These are phyloP conservation scores for Laspeyria flexula DNA, from an alignment of 2,888 invertebrate genomes.

Conservation along the genomic window DNA sequence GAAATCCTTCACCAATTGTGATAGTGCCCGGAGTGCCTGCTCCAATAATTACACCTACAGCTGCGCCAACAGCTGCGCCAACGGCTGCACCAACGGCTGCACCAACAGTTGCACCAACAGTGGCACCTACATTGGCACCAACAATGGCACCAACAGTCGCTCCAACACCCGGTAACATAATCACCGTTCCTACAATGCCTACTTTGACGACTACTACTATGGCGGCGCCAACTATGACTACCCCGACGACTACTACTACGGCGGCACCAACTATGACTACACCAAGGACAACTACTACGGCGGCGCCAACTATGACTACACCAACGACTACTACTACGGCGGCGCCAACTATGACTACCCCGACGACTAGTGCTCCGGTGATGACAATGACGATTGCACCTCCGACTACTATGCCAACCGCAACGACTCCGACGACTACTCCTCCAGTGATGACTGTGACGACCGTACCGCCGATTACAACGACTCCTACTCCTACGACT, in stretches of 20 bases:
- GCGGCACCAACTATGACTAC: constrained; percentile 24
- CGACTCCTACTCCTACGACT: constrained; percentile 27
- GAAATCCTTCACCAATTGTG: constrained; percentile 64
- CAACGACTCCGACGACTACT: constrained; percentile 13
- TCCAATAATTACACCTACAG: constrained; percentile 73
- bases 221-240: constrained; percentile 21
- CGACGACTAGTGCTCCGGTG: constrained; percentile 16
- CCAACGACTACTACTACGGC: constrained; percentile 32
- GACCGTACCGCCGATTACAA: constrained; percentile 18
- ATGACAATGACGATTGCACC: not conserved
- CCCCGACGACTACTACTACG: constrained; percentile 29
- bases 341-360: constrained; percentile 17
- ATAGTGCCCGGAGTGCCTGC: constrained; percentile 70
- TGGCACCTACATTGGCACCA: constrained; percentile 32
- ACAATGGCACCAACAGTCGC: constrained; percentile 2
- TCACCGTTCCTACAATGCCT: constrained; percentile 11
- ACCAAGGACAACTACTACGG: constrained; percentile 18
- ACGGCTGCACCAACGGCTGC: constrained; percentile 34
- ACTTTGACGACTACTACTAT: constrained; percentile 22
- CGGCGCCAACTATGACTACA: constrained; percentile 27
- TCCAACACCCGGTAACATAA: constrained; percentile 37
- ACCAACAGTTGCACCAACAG: constrained; percentile 32
- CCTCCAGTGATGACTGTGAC: constrained; percentile 32
- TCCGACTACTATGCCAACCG: constrained; percentile 35
- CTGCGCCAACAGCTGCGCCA: constrained; percentile 52